A percentile compares a stretch with the other conserved stretches of the same genome.
Evolutionary conservation across 2,888 invertebrate species (phyloP).

Genomic region (Epistrophe grossulariae): DNA sequence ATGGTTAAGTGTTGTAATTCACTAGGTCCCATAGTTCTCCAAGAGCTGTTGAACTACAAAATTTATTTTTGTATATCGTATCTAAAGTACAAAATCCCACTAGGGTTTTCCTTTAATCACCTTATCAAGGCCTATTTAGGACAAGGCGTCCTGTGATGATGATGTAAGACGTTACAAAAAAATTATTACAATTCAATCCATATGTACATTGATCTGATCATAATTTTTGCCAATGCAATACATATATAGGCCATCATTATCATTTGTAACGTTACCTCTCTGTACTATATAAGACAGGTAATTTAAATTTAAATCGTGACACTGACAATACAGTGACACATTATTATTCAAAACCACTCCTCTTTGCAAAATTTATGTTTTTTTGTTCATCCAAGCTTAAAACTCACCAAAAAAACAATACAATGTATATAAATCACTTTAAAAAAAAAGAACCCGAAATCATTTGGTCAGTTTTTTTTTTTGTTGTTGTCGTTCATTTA

Average conservation of each 20-base stretch:
- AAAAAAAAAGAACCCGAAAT: not conserved
- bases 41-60: no score
- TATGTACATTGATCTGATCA: no score
- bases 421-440: not conserved
- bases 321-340: not conserved
- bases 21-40: no score
- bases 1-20: no score
- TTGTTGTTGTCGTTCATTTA: not conserved
- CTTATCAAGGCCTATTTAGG: no score
- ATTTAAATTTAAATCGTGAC: slow-evolving; percentile 20
- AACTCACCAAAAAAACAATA: slow-evolving; percentile 5
- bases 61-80: no score
- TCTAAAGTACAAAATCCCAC: no score
- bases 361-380: slow-evolving; percentile 1
- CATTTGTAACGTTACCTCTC: not conserved
- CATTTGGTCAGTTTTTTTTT: slow-evolving; percentile 17
- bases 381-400: slow-evolving; percentile 14
- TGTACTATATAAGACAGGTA: not conserved
- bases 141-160: no score
- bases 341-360: slow-evolving; percentile 28
- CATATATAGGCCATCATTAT: not conserved
- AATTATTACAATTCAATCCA: no score
- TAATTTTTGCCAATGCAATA: no score
- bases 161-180: no score
- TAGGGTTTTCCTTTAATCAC: no score